phyloP scores from a whole-genome alignment of 2,888 invertebrate species.

The Octodonta nipae region DNA sequence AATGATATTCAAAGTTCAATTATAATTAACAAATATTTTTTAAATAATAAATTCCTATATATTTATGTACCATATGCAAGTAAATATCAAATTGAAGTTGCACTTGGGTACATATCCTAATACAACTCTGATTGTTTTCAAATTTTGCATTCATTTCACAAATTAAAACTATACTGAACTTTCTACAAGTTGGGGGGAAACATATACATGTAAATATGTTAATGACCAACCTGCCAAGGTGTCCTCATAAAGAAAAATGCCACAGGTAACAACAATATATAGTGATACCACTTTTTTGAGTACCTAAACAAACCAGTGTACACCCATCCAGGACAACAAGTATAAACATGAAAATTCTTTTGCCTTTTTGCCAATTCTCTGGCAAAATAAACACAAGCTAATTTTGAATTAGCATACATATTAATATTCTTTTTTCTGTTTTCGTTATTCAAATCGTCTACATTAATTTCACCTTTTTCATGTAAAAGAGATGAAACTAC shows the following conservation, averaged over 20 bases:
- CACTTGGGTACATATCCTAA: no score
- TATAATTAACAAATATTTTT: no score
- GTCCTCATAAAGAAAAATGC: slow-evolving; percentile 58
- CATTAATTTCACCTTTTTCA: slow-evolving; percentile 53
- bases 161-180: no score
- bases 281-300: slow-evolving; percentile 56
- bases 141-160: no score
- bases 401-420: slow-evolving; percentile 62
- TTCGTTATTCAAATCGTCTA: slow-evolving; percentile 52
- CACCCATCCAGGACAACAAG: slow-evolving; percentile 68
- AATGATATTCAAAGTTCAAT: no score
- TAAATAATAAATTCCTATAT: no score
- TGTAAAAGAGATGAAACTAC: slow-evolving; percentile 59
- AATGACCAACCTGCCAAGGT: no score
- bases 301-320: slow-evolving; percentile 61
- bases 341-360: slow-evolving; percentile 45
- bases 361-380: slow-evolving; percentile 47
- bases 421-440: slow-evolving; percentile 36
- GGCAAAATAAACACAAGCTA: slow-evolving; percentile 62
- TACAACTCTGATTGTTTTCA: no score
- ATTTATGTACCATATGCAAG: no score
- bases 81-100: no score
- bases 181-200: no score
- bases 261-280: slow-evolving; percentile 54
- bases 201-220: no score